Percentiles rank a stretch among this genome's conserved stretches.
Conservation (phyloP, 2,888 invertebrate species). For the Trachelus troglodyta region DNA sequence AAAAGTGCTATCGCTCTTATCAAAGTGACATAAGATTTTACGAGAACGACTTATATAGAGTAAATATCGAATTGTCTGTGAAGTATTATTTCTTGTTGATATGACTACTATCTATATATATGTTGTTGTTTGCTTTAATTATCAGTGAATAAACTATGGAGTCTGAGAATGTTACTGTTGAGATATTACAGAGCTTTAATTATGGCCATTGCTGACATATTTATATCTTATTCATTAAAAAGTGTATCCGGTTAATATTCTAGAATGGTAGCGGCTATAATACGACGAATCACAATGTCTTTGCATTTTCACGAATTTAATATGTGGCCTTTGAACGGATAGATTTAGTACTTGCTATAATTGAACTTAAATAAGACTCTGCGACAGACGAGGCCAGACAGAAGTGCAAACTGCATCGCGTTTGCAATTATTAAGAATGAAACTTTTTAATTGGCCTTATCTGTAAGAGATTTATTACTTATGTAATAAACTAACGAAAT, state of each 20-base stretch:
- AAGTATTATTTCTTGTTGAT: too few species aligned
- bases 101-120: too few species aligned
- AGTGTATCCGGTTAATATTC: neutral
- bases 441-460: neutral
- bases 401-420: neutral
- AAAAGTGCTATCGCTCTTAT: neutral
- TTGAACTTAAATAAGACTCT: neutral
- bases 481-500: conserved; percentile 15
- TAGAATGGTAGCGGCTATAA: neutral
- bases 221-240: neutral
- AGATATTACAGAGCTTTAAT: neutral
- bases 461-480: conserved; percentile 9
- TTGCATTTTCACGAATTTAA: neutral
- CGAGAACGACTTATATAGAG: too few species aligned
- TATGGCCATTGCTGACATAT: neutral
- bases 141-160: neutral
- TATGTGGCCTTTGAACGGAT: neutral
- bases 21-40: neutral
- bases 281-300: neutral
- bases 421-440: neutral
- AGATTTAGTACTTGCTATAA: neutral
- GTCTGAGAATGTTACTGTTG: neutral
- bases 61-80: too few species aligned
- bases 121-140: neutral
- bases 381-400: neutral